Evolutionary conservation across 2,797 vertebrate genomes (phyloP), one percentile per base, ranked within the genome.

Genomic region (Danio albolineatus): DNA sequence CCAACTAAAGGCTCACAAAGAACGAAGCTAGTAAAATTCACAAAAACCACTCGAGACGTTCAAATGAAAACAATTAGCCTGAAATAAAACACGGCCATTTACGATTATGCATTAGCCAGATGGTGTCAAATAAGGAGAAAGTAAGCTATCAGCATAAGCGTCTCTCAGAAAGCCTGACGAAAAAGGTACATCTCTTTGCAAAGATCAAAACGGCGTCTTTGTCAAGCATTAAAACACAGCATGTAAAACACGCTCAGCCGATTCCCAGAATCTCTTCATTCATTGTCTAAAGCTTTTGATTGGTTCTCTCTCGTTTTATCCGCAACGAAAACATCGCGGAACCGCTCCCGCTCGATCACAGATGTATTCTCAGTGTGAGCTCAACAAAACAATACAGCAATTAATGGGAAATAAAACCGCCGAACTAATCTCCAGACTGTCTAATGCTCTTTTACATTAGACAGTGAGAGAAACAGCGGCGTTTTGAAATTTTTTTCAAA

Each of bases 371-470:
- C 77, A 54, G 77, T 72, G 67, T 79, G 77, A 72, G 49, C 67
- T 10, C 88, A 91, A 91, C 91, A 88, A 88, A 84, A 83, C 81
- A 89, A 78, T 64, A 79, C 88, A 88, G 51, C 83, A 91, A 88
- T 89, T 84, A 87, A 83, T 80, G 88, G 87, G 66, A 86, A 89
- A 87, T 73, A 80, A 49, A 71, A 78, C 59, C 53, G 41, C 85
- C 17, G 84, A 84, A 82, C 90, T 89, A 93, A 91, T 92, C 91
- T 92, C 89, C 90, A 91, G 92, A 93, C 91, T 80, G 79, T 93
- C 92, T 92, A 87, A 85, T 87, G 88, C 90, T 89, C 87, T 83
- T 86, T 90, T 89, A 89, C 81, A 84, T 87, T 84, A 89, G 87
- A 85, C 56, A 54, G 46, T 17, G 21, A 70, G 38, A 62, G 28